These are phyloP conservation scores for Heteromyza rotundicornis DNA, from an alignment of 2,888 invertebrate species.

Conservation along the genomic window DNA sequence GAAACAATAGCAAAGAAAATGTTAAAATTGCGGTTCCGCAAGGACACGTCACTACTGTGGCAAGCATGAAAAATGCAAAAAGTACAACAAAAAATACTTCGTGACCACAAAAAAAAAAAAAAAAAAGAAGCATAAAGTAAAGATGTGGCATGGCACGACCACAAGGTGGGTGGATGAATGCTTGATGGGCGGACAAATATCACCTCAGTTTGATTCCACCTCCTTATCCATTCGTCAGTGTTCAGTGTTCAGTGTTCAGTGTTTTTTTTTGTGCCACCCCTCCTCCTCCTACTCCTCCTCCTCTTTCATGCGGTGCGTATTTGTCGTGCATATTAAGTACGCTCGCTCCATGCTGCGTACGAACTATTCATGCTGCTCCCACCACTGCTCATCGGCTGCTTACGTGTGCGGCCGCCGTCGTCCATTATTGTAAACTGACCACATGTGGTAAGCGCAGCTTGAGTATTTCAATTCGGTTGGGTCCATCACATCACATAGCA, in stretches of 20 bases:
- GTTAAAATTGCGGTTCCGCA: background rate
- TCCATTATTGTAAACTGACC: slow-evolving; percentile 32
- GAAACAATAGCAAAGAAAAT: background rate
- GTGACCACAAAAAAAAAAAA: background rate
- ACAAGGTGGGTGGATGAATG: background rate
- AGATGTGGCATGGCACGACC: background rate
- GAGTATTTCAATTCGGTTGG: background rate
- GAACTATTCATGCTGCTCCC: background rate
- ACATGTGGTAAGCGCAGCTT: slow-evolving; percentile 29
- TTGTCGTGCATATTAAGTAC: slow-evolving; percentile 36
- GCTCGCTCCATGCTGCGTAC: background rate
- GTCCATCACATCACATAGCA: background rate
- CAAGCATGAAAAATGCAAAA: slow-evolving; percentile 2
- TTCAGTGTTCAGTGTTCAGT: background rate
- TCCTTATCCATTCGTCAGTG: background rate
- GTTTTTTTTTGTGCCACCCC: too few species aligned
- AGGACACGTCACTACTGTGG: background rate
- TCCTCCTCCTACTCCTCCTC: background rate
- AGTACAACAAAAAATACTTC: background rate
- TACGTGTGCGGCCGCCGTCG: slow-evolving; percentile 20
- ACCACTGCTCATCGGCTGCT: slow-evolving; percentile 12
- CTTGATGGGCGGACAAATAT: too few species aligned
- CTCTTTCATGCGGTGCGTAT: slow-evolving; percentile 33
- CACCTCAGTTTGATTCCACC: background rate
- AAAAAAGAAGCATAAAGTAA: too few species aligned